Conservation (phyloP, 2,113 vertebrate species). For the Takifugu flavidus region DNA sequence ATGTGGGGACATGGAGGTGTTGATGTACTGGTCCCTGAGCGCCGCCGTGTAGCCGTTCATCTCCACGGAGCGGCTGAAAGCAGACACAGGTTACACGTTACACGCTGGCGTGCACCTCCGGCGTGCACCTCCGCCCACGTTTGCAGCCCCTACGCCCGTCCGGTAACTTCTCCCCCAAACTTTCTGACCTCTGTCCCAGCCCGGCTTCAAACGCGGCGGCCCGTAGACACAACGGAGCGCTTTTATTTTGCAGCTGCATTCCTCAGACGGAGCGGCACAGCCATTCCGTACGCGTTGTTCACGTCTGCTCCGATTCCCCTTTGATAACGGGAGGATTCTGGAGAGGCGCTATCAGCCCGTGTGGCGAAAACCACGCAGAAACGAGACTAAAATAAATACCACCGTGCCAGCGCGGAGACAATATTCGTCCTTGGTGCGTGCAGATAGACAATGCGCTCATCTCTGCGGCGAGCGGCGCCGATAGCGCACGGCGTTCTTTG, state of each 20-base stretch:
- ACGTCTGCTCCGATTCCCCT: conserved; percentile 38
- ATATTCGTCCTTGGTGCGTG: conserved; percentile 61
- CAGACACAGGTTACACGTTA: conserved; percentile 1
- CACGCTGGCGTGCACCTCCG: too few species aligned
- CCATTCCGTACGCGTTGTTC: conserved; percentile 28
- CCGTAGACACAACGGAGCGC: conserved; percentile 19
- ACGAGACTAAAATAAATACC: conserved; percentile 54
- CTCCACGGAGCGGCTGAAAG: conserved; percentile 86
- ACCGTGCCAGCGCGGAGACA: conserved; percentile 40
- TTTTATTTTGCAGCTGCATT: conserved; percentile 13
- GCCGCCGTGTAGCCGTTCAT: conserved; percentile 89
- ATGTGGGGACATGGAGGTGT: conserved; percentile 86
- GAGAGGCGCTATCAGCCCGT: conserved; percentile 24
- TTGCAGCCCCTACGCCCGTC: too few species aligned
- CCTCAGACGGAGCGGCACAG: not conserved
- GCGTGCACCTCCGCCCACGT: too few species aligned
- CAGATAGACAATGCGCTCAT: conserved; percentile 54
- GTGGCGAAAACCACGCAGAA: conserved; percentile 41
- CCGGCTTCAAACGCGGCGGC: too few species aligned
- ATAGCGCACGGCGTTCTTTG: conserved; percentile 51
- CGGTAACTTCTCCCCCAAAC: too few species aligned
- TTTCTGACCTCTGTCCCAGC: too few species aligned
- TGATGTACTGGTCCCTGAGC: conserved; percentile 93
- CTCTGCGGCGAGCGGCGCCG: conserved; percentile 46
- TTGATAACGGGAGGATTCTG: conserved; percentile 40